Evolutionary conservation across 2,113 vertebrate species (phyloP).

Genomic region (Nycticorax nycticorax): DNA sequence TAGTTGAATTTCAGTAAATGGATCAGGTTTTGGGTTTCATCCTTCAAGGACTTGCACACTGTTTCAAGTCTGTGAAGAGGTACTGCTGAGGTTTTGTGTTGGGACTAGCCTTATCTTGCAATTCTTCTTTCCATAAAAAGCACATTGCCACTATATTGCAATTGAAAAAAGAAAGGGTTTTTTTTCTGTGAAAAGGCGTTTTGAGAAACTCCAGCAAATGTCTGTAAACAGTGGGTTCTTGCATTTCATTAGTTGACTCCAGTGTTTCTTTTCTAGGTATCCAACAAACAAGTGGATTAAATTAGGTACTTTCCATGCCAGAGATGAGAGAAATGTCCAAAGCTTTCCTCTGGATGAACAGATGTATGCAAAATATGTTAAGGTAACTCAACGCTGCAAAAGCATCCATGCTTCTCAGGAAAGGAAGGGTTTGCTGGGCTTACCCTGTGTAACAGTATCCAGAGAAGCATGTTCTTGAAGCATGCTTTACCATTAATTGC

Average conservation of each 20-base stretch:
- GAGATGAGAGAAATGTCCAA: conserved; percentile 96
- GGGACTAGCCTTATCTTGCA: background rate
- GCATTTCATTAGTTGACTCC: background rate
- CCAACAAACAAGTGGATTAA: conserved; percentile 99
- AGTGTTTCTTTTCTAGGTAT: conserved; percentile 80
- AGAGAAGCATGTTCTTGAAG: background rate
- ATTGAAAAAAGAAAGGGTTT: background rate
- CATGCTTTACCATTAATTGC: background rate
- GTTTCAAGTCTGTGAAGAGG: background rate
- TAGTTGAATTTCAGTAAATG: background rate
- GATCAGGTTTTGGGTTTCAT: background rate
- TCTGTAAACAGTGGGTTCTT: background rate
- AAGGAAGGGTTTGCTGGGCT: background rate
- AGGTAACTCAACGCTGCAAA: conserved; percentile 78
- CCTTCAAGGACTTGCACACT: background rate
- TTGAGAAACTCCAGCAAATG: background rate
- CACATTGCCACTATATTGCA: background rate
- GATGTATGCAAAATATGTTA: conserved; percentile 98
- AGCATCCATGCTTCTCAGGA: background rate
- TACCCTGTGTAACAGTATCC: background rate
- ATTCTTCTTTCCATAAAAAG: background rate
- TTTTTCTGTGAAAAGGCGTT: background rate
- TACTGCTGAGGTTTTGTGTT: background rate
- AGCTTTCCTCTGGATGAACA: conserved; percentile 98
- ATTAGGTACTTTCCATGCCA: conserved; percentile 94